phyloP scores from a whole-genome alignment of 2,888 invertebrate species.

The Microctonus aethiopoides region DNA sequence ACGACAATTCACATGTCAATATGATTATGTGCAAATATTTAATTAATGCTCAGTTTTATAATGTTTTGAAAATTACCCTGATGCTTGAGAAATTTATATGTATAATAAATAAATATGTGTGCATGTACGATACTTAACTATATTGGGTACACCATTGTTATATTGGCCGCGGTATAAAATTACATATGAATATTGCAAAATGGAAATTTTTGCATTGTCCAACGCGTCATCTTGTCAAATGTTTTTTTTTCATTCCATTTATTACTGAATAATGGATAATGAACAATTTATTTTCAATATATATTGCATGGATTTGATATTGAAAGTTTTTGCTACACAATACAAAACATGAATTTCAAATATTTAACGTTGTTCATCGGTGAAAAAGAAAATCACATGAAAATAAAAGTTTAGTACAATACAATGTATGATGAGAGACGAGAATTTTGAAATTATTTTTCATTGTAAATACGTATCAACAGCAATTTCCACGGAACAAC shows the following conservation, averaged over 20 bases:
- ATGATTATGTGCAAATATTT: not conserved
- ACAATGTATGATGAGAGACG: not conserved
- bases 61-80: too few relatives aligned
- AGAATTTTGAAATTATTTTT: not conserved
- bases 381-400: not conserved
- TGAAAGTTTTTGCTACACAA: not conserved
- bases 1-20: not conserved
- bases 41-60: not conserved
- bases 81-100: too few relatives aligned
- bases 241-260: not conserved
- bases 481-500: constrained; percentile 2
- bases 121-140: not conserved
- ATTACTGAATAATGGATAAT: not conserved
- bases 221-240: not conserved
- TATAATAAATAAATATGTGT: not conserved
- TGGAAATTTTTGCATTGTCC: not conserved
- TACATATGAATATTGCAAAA: not conserved
- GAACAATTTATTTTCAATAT: not conserved
- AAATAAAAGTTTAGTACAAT: not conserved
- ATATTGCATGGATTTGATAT: not conserved
- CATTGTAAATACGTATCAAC: not conserved
- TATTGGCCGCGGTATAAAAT: not conserved
- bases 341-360: not conserved
- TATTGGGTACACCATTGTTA: not conserved
- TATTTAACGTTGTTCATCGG: not conserved